Evolutionary conservation across 2,888 invertebrate genomes (phyloP).

Genomic region (Cryptocephalus moraei): DNA sequence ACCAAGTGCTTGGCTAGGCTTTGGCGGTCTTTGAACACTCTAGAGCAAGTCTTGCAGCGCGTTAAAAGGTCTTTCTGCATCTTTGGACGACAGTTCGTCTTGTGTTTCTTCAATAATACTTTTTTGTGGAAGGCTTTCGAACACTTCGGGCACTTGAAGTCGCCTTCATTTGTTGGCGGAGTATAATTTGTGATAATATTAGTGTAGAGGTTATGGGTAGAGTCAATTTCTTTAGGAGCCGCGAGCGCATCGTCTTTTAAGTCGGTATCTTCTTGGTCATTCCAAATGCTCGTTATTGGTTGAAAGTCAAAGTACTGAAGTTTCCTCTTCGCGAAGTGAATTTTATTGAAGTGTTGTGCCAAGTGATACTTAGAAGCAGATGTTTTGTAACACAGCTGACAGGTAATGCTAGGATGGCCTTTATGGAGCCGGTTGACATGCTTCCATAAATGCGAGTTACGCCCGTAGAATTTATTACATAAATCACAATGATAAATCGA

Average conservation of each 20-base stretch:
- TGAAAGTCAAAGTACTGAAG: background rate
- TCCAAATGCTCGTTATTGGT: conserved; percentile 6
- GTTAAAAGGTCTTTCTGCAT: conserved; percentile 45
- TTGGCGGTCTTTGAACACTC: conserved; percentile 47
- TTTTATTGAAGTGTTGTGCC: conserved; percentile 46
- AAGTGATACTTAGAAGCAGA: conserved; percentile 49
- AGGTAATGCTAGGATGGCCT: conserved; percentile 49
- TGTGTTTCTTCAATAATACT: conserved; percentile 45
- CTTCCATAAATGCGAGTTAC: conserved; percentile 52
- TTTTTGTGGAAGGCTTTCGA: conserved; percentile 47
- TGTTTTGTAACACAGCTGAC: conserved; percentile 47
- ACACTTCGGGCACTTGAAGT: conserved; percentile 46
- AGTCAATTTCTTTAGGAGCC: conserved; percentile 35
- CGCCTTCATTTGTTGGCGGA: conserved; percentile 37
- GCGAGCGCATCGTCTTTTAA: conserved; percentile 8
- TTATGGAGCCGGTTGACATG: conserved; percentile 49
- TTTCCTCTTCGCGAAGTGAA: conserved; percentile 33
- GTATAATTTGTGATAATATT: conserved; percentile 39
- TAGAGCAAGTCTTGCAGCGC: conserved; percentile 46
- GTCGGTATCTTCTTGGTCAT: conserved; percentile 12
- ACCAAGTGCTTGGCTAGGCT: conserved; percentile 44
- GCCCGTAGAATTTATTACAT: conserved; percentile 49
- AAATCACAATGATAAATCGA: conserved; percentile 49
- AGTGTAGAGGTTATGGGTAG: conserved; percentile 34
- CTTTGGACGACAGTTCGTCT: conserved; percentile 43